Conservation (phyloP, 1,140 invertebrate genomes). For the Anastrepha obliqua region DNA sequence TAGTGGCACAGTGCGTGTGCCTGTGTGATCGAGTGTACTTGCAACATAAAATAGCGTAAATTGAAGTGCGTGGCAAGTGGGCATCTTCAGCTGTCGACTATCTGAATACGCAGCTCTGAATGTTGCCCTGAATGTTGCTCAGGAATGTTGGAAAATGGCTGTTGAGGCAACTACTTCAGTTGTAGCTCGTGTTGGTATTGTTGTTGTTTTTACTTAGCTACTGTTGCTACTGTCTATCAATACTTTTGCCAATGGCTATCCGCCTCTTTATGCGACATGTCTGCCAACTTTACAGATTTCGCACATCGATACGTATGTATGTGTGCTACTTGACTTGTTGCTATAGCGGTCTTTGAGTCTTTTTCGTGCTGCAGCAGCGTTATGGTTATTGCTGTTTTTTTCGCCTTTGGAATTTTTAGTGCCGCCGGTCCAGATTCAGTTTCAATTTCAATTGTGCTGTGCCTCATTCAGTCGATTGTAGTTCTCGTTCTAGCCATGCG, state of each 20-base stretch:
- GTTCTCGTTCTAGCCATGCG: background rate
- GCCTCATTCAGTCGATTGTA: background rate
- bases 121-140: slow-evolving; percentile 7
- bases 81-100: slow-evolving; percentile 12
- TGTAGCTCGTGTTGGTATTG: background rate
- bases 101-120: background rate
- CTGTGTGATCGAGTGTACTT: slow-evolving; percentile 32
- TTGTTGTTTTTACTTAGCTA: slow-evolving; percentile 22
- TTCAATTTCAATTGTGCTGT: background rate
- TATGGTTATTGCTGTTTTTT: background rate
- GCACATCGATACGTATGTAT: background rate
- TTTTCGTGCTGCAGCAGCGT: background rate
- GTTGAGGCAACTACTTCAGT: background rate
- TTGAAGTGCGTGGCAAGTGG: slow-evolving; percentile 46
- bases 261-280: background rate
- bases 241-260: slow-evolving; percentile 7
- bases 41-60: slow-evolving; percentile 44
- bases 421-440: background rate
- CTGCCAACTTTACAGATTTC: background rate
- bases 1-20: background rate
- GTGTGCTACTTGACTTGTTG: background rate
- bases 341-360: background rate
- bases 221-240: slow-evolving; percentile 35
- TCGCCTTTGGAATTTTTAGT: background rate
- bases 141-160: slow-evolving; percentile 6